Base-by-base conservation (phyloP, 2,888 invertebrate species). In the Beris chalybata region DNA sequence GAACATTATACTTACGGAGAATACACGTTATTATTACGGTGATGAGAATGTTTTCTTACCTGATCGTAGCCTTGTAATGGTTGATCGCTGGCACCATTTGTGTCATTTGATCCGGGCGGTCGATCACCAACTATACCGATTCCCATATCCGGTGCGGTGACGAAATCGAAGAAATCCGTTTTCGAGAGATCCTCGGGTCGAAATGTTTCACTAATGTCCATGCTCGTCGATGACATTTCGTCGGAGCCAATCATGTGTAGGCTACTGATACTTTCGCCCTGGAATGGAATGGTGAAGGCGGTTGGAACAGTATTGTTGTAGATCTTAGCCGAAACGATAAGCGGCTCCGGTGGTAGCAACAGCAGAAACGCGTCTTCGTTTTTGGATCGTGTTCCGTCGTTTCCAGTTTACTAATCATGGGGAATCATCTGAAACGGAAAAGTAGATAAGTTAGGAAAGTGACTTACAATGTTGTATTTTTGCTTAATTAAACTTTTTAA, bases 101-200 rank as follows among this genome's bases (percentile, higher is more conserved):
- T 58, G 15, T 63, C 63, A 53, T 65, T 70, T 29, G 71, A 66
- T n/a, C 71, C 72, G 45, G 76, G 75, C 5, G 75, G 76, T 22
- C 76, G 76, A 56, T 70, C 70, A 22, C 74, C 76, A 32, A 77
- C 77, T 32, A 77, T 77, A 7, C 79, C 80, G 69, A 80, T 79
- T 65, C 79, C 79, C 75, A 90, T 85, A 74, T 90, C 90, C 68
- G 91, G 90, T 55, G 91, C 89, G 64, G 91, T 91, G 70, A 92
- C 92, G 82, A 92, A 92, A 82, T 93, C 92, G 82, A 93, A 93
- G 84, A 92, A 92, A 83, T 92, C 92, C 73, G 92, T 90, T 83
- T 92, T 92, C 75, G 90, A 88, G 81, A 92, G 85, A 83, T 92
- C 92, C 81, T 91, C 90, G 79, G 89, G 86, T 73, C 87, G 85